A percentile compares a stretch with the other conserved stretches of the same genome.
Conservation (phyloP, 2,113 vertebrate species). For the Colossoma macropomum region DNA sequence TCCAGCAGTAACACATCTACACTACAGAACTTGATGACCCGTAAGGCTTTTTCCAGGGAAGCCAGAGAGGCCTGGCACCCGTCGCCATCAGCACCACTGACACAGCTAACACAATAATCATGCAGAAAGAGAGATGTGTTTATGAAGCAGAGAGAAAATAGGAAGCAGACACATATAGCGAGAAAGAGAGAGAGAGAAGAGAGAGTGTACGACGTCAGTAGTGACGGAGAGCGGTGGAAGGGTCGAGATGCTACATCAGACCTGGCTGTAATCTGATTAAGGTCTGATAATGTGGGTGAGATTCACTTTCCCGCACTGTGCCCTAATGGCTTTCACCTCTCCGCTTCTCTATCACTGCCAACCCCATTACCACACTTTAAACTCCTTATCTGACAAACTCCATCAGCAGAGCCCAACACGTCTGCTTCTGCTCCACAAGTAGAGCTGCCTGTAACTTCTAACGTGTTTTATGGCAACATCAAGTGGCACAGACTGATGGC, state of each 20-base stretch:
- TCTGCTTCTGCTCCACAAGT: neutral
- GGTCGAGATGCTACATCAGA: slow-evolving; percentile 37
- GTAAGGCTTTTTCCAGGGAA: neutral
- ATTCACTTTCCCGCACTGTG: slow-evolving; percentile 57
- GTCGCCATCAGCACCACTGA: slow-evolving; percentile 57
- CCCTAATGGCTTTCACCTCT: slow-evolving; percentile 55
- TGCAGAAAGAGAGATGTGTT: slow-evolving; percentile 68
- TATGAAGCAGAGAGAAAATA: slow-evolving; percentile 61
- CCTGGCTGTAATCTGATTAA: slow-evolving; percentile 51
- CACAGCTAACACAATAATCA: slow-evolving; percentile 64
- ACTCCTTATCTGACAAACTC: slow-evolving; percentile 29
- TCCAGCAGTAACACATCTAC: too few species aligned
- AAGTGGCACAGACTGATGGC: neutral
- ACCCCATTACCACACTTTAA: slow-evolving; percentile 27
- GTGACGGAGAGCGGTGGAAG: slow-evolving; percentile 53
- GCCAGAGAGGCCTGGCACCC: slow-evolving; percentile 47
- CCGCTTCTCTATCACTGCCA: slow-evolving; percentile 39
- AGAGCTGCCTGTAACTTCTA: neutral
- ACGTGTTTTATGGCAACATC: neutral
- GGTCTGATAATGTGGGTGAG: slow-evolving; percentile 51
- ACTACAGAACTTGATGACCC: too few species aligned
- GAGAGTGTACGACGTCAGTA: slow-evolving; percentile 67
- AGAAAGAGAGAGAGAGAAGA: slow-evolving; percentile 16
- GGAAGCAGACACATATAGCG: slow-evolving; percentile 43
- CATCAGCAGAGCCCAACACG: slow-evolving; percentile 7